phyloP scores from a whole-genome alignment of 1,140 invertebrate species.

The Armadillidium nasatum region DNA sequence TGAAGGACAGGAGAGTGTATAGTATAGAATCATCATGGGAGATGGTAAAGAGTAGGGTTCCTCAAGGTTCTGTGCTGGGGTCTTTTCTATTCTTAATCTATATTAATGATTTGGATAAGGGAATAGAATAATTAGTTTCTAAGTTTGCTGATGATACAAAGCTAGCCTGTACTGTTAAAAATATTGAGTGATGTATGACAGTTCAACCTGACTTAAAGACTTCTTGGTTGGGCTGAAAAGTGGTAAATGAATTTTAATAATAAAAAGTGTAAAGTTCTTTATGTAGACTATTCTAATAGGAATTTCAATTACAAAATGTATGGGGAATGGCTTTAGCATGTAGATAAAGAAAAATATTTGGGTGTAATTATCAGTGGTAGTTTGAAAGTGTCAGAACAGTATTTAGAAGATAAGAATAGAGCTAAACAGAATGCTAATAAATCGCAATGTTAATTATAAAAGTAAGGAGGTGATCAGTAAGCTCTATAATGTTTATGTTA shows the following conservation, averaged over 20 bases:
- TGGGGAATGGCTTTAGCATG: neutral
- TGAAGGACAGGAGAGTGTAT: neutral
- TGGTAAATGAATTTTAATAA: no score
- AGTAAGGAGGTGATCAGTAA: neutral
- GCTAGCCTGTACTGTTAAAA: neutral
- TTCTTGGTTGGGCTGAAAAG: neutral
- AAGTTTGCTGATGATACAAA: neutral
- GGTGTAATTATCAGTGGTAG: neutral
- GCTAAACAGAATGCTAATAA: neutral
- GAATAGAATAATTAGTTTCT: neutral
- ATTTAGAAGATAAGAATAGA: no score
- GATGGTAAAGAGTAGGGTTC: no score
- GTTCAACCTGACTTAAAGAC: neutral
- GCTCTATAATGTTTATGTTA: neutral
- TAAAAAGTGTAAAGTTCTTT: no score
- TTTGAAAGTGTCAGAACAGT: neutral
- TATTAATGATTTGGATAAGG: neutral
- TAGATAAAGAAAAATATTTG: neutral
- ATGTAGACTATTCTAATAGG: no score
- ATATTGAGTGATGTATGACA: neutral
- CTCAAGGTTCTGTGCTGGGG: no score
- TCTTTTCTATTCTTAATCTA: no score
- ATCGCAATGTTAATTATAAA: neutral
- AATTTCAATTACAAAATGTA: no score
- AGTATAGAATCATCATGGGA: no score